Base-by-base conservation (phyloP, 2,797 vertebrate species). In the Botia kubotai region DNA sequence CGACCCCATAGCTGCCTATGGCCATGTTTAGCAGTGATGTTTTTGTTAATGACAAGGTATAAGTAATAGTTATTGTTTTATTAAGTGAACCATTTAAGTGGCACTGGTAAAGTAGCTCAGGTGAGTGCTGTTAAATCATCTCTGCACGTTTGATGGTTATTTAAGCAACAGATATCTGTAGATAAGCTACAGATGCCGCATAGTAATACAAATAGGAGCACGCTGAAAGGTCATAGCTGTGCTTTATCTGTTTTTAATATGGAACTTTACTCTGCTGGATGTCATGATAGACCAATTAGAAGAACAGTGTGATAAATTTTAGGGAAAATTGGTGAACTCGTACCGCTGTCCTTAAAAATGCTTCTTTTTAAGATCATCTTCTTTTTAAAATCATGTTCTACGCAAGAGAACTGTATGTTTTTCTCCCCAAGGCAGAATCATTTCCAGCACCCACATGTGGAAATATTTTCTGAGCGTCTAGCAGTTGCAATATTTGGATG, bases 401-500 rank as follows among this genome's bases (percentile, higher is more conserved):
- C 10, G 19, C 33, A 8, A 55, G 68, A 26, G 29, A 76, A 21
- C 26, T 46, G 23, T 58, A 53, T 16, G 53, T 11, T 60, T 70
- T 77, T 14, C 19, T 60, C 39, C 63, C 17, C 36, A 77, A 77
- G 75, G 39, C 75, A 43, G 66, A 77, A 77, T 60, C 23, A 58
- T 50, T 78, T 70, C 70, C 6, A 60, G 66, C 36, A 70, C 23
- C 75, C 63, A 68, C 50, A 77, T 50, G 21, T 1, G 0, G 50
- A 77, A 55, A 68, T 77, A n/a, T 57, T 68, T 55, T 8, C 50
- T n/a, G n/a, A 48, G 75, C 43, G 1, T 11, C 43, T 46, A 46
- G 43, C 43, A 36, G 19, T 19, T 46, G 63, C 63, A 67, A 39
- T 43, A 52, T 43, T 76, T 67, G 50, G 2, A 26, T 43, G 4